Evolutionary conservation across 2,888 invertebrate genomes (phyloP), one percentile per base, ranked within the genome.

Genomic region (Oasisia sp.): DNA sequence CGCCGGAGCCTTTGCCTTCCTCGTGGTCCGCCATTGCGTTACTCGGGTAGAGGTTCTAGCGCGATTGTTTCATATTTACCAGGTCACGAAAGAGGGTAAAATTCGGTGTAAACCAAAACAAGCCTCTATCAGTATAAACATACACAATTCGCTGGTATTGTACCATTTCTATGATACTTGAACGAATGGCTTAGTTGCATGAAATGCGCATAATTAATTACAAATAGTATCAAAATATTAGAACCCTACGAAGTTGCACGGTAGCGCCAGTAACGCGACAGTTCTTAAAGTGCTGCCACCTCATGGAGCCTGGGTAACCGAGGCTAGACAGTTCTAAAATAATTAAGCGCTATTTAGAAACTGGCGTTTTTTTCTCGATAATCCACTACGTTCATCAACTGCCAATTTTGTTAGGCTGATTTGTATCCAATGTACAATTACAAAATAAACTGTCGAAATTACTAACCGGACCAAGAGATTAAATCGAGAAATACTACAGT

Each of bases 1-100:
- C 27, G 74, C 74, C 74, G 7, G 91, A 92, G 32, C 91, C 45
- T 89, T 74, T 89, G 19, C 58, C 92, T n/a, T 92, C 92, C 90
- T 92, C 92, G 90, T 90, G 90, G 90, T 90, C 92, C 91, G 92
- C 90, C 92, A 92, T 92, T 32, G 32, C 56, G 4, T 32, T 74
- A 91, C 91, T 56, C 74, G 74, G 74, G 90, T 45, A 90, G 56
- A 32, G 32, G n/a, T 45, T 50, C 50, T 32, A 12, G 90, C 58
- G 92, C 90, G 45, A n/a, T 32, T 90, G 38, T 38, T 44, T 38
- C 27, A 38, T 32, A 14, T 14, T 7, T 32, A 90, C 90, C 14
- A 90, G 50, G 5, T 74, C 19, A 74, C 19, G 74, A 74, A 7
- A 27, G n/a, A 27, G 7, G 27, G 27, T 19, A 74, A n/a, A 74